phyloP scores from a whole-genome alignment of 2,797 vertebrate genomes.

The Sandelia bainsii region DNA sequence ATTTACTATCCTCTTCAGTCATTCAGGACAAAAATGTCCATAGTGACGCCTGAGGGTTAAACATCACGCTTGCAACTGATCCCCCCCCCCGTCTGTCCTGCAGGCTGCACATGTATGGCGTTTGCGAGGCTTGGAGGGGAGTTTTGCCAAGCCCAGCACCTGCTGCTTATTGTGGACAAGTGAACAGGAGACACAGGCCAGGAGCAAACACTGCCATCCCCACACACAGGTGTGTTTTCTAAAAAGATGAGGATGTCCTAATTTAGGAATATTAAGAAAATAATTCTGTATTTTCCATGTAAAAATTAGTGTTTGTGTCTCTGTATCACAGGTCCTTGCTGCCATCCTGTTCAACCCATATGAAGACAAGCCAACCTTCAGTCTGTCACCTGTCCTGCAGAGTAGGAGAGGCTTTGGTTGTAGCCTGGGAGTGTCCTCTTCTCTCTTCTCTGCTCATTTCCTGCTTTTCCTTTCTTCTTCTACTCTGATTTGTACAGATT shows the following conservation, averaged over 20 bases:
- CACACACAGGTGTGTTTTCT: slow-evolving; percentile 54
- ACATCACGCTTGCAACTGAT: background rate
- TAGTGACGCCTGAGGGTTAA: too few species aligned
- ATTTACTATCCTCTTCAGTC: too few species aligned
- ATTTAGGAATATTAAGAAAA: too few species aligned
- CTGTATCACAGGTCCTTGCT: slow-evolving; percentile 66
- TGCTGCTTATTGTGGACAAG: slow-evolving; percentile 92
- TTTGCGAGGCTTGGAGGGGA: slow-evolving; percentile 96
- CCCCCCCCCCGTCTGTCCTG: slow-evolving; percentile 13
- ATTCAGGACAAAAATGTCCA: too few species aligned
- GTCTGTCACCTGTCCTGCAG: slow-evolving; percentile 61
- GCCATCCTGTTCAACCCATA: slow-evolving; percentile 71
- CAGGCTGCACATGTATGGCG: slow-evolving; percentile 97
- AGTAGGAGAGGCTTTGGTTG: slow-evolving; percentile 56
- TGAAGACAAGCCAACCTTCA: slow-evolving; percentile 75
- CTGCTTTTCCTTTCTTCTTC: slow-evolving; percentile 32
- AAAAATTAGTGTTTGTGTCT: slow-evolving; percentile 7
- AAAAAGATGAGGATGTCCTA: background rate
- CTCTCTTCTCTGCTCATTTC: slow-evolving; percentile 37
- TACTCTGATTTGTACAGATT: slow-evolving; percentile 4
- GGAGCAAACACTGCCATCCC: slow-evolving; percentile 70
- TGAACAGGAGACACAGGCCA: slow-evolving; percentile 84
- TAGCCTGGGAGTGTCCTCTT: slow-evolving; percentile 52
- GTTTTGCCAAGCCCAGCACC: slow-evolving; percentile 99
- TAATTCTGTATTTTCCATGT: background rate